phyloP scores from a whole-genome alignment of 2,888 invertebrate genomes.

The Neoaliturus tenellus region DNA sequence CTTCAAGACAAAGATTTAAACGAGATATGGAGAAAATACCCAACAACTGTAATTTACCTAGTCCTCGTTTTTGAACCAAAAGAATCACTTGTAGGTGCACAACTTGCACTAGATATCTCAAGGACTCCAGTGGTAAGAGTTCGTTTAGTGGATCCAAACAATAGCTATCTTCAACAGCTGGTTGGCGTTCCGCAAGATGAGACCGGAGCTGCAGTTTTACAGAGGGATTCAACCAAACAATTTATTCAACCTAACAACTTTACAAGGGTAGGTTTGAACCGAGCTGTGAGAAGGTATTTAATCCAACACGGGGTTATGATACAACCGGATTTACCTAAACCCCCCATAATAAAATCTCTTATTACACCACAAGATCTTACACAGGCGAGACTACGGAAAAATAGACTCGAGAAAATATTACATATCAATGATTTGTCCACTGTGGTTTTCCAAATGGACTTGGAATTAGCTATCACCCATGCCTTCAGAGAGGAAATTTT shows the following conservation, averaged over 20 bases:
- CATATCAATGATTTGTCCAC: background rate
- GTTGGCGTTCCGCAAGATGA: constrained; percentile 95
- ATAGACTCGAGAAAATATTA: background rate
- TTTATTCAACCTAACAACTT: background rate
- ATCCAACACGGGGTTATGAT: constrained; percentile 56
- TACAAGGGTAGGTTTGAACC: background rate
- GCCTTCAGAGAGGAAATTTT: background rate
- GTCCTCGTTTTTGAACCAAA: constrained; percentile 81
- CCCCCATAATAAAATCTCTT: constrained; percentile 93
- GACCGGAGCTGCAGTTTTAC: constrained; percentile 69
- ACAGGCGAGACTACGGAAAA: background rate
- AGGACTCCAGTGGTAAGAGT: constrained; percentile 76
- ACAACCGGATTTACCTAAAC: constrained; percentile 53
- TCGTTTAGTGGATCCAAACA: constrained; percentile 68
- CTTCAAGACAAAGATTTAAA: constrained; percentile 70
- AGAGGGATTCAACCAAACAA: background rate
- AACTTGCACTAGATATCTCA: constrained; percentile 81
- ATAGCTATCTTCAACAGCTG: constrained; percentile 77
- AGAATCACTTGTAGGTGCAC: constrained; percentile 79
- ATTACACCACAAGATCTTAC: background rate
- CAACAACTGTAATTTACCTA: constrained; percentile 75
- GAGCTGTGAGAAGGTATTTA: constrained; percentile 57
- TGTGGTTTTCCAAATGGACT: background rate
- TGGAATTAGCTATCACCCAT: background rate
- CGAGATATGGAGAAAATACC: constrained; percentile 75